These are phyloP conservation scores for Nemotelus pantherinus DNA, from an alignment of 2,888 invertebrate genomes.

Conservation along the genomic window DNA sequence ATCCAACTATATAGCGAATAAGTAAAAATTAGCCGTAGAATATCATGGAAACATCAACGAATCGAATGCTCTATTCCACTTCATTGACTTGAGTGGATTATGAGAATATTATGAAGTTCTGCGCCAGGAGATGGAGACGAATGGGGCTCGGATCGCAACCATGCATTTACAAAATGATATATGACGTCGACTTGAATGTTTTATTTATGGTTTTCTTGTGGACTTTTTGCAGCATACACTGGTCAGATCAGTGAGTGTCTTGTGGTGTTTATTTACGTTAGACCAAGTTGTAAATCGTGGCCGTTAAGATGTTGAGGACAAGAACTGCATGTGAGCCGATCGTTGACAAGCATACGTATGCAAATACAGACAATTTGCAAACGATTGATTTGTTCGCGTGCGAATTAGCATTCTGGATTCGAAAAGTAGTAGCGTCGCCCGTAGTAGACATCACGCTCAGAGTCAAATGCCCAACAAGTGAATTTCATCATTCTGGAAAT, in stretches of 20 bases:
- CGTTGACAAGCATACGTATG: conserved; percentile 3
- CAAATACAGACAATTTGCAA: not conserved
- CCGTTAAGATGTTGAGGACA: not conserved
- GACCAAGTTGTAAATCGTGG: conserved; percentile 13
- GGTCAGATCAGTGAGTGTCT: not conserved
- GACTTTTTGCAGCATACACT: not conserved
- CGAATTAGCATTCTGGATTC: conserved; percentile 17
- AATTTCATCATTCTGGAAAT: too few relatives aligned
- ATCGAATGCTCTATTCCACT: not conserved
- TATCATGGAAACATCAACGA: not conserved
- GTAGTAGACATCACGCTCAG: too few relatives aligned
- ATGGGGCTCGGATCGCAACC: not conserved
- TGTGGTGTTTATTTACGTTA: not conserved
- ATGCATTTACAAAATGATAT: not conserved
- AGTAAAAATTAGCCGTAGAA: not conserved
- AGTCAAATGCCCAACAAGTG: too few relatives aligned
- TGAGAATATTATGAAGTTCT: not conserved
- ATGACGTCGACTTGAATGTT: not conserved
- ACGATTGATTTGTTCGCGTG: not conserved
- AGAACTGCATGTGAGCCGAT: not conserved
- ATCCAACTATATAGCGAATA: not conserved
- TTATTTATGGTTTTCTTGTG: not conserved
- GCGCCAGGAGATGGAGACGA: not conserved
- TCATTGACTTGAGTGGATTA: not conserved
- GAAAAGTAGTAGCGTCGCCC: conserved; percentile 11